These are phyloP conservation scores for Rhagoletis pomonella DNA, from an alignment of 1,140 invertebrate genomes.

Conservation along the genomic window DNA sequence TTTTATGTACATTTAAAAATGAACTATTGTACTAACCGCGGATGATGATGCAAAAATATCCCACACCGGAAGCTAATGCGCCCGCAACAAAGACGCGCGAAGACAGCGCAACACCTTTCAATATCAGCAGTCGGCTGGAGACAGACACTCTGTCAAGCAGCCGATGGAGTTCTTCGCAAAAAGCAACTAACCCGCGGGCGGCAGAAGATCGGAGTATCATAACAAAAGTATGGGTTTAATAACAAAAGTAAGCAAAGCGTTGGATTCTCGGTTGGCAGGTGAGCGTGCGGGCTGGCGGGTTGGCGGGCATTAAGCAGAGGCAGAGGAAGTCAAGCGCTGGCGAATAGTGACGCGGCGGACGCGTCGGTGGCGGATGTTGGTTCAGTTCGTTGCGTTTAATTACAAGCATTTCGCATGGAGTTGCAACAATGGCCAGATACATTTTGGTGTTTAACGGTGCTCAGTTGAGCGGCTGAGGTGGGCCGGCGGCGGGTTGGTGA, in stretches of 20 bases:
- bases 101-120: constrained; percentile 27
- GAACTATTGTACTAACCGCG: not conserved
- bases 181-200: constrained; percentile 14
- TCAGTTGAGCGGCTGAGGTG: not conserved
- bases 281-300: not conserved
- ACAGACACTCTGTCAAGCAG: not conserved
- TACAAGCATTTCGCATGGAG: constrained; percentile 20
- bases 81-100: constrained; percentile 9
- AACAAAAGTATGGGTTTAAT: not conserved
- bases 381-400: constrained; percentile 35
- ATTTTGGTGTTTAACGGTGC: too few relatives aligned
- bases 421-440: not conserved
- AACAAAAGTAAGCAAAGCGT: not conserved
- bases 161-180: not conserved
- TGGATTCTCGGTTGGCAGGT: not conserved
- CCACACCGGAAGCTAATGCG: constrained; percentile 24
- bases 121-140: constrained; percentile 19
- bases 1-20: not conserved
- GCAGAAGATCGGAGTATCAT: not conserved
- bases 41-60: constrained; percentile 17
- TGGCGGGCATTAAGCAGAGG: not conserved
- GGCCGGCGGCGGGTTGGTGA: not conserved
- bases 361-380: constrained; percentile 13
- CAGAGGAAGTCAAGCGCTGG: constrained; percentile 13
- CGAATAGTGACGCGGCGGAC: not conserved